Base-by-base conservation (phyloP, 2,888 invertebrate species). In the Thecophora atra region DNA sequence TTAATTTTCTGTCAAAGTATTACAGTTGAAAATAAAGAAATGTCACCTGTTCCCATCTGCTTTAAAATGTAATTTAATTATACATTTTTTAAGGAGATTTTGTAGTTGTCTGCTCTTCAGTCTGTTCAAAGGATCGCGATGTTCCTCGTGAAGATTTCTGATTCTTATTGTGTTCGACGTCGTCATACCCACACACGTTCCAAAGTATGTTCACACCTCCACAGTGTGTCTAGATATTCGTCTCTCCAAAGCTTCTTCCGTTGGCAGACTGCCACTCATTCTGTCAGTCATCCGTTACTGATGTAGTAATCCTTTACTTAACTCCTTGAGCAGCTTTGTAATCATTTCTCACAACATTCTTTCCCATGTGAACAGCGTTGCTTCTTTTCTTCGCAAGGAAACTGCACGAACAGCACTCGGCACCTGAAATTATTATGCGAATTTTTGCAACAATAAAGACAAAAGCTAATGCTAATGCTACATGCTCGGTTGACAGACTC, bases 261-360 rank as follows among this genome's bases (percentile, higher is more conserved):
- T 19, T 68, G 54, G 42, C 54, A 37, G 54, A 47, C 51, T 24
- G 44, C 65, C 71, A 52, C 62, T 68, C 72, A 56, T n/a, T n/a
- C 70, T 74, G 73, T 67, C 73, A 75, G 75, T 75, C 70, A 66
- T 68, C 62, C 71, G 58, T 6, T 58, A 68, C 73, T 75, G 77
- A 78, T 76, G 76, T 76, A 73, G 77, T 77, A 77, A 78, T 76
- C 76, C 77, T 62, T 76, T 77, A 77, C 74, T 77, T 76, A 76
- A 75, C 76, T 76, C 72, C 60, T 75, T 76, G 74, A 73, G 74
- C 73, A 75, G 75, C 69, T 72, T 66, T 71, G 73, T 74, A 75
- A 74, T 76, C 66, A 60, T 56, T 73, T 73, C 13, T 24, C n/a
- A 24, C 19, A 54, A 54, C n/a, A 67, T 73, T 44, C 69, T 60